Evolutionary conservation across 2,113 vertebrate genomes (phyloP).

Genomic region (Ammodytes marinus): DNA sequence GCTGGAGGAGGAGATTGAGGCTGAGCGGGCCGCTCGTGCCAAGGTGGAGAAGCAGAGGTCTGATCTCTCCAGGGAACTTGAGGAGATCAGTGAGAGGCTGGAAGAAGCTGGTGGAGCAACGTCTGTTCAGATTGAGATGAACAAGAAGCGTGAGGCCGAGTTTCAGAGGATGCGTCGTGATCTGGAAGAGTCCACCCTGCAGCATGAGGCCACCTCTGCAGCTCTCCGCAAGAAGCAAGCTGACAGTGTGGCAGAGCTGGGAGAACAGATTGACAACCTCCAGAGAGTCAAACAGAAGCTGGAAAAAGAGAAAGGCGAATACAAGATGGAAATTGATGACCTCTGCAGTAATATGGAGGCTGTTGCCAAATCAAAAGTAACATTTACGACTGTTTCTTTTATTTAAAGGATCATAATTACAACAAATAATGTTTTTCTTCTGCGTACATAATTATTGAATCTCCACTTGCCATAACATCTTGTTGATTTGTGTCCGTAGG

Average conservation of each 20-base stretch:
- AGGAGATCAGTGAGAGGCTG: slow-evolving; percentile 87
- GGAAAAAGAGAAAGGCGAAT: slow-evolving; percentile 95
- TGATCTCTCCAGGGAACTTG: slow-evolving; percentile 84
- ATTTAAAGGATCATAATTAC: neutral
- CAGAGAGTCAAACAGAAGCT: slow-evolving; percentile 93
- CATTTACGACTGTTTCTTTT: neutral
- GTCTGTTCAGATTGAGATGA: slow-evolving; percentile 85
- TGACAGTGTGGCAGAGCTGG: slow-evolving; percentile 89
- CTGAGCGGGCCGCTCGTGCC: slow-evolving; percentile 87
- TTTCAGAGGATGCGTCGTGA: slow-evolving; percentile 87
- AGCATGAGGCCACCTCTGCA: slow-evolving; percentile 90
- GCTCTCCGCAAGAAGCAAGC: slow-evolving; percentile 90
- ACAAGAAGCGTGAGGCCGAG: slow-evolving; percentile 75
- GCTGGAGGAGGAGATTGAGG: slow-evolving; percentile 92
- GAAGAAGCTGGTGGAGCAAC: slow-evolving; percentile 93
- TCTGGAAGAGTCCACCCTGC: slow-evolving; percentile 89
- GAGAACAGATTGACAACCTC: slow-evolving; percentile 93
- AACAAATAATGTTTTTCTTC: neutral
- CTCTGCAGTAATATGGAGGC: slow-evolving; percentile 90
- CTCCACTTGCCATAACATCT: neutral
- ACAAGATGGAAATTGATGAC: slow-evolving; percentile 95
- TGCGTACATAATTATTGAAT: neutral
- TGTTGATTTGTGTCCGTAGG: slow-evolving; percentile 71
- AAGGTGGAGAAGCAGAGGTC: slow-evolving; percentile 90
- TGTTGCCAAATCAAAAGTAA: slow-evolving; percentile 87